Evolutionary conservation across 2,888 invertebrate genomes (phyloP), one percentile per base, ranked within the genome.

Genomic region (Morpho achilles): DNA sequence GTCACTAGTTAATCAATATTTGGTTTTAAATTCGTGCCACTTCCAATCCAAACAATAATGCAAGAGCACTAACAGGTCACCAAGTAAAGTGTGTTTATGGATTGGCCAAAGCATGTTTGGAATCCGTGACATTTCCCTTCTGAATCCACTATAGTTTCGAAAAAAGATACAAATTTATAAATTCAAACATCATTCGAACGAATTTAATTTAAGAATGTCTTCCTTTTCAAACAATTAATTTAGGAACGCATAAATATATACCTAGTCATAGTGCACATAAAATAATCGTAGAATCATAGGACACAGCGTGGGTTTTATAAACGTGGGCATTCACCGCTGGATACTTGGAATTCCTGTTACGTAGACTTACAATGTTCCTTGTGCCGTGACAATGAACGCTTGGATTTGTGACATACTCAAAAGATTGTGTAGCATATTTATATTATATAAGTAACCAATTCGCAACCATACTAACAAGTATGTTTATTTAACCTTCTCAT

Each of bases 11-110:
- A 45, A 53, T 41, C 49, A 53, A 56, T 61, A 61, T 58, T 61
- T 61, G 55, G 55, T 58, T 22, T 10, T 45, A 56, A 56, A 58
- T 48, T 49, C 54, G 45, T 60, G 54, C 58, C 62, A 56, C 53
- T 53, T 53, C 46, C 55, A 58, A 60, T 62, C 55, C 62, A 60
- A 62, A 60, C 62, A 62, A 62, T 62, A 53, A 41, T 58, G 59
- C 57, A 59, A 64, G 59, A 62, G 44, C 45, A 52, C 52, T 44
- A 45, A 47, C 60, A 32, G 5, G 32, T 32, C 32, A 32, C 4
- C 0, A 32, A 3, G 5, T 5, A 32, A 3, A 32, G 60, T 62
- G 64, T 56, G 58, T 54, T 53, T 56, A 60, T 53, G 56, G 56
- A 58, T 60, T 56, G 48, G 56, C 61, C 55, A 50, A 50, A 54